These are phyloP conservation scores for Synaphobranchus kaupii DNA, from an alignment of 2,797 vertebrate species.

Conservation along the genomic window DNA sequence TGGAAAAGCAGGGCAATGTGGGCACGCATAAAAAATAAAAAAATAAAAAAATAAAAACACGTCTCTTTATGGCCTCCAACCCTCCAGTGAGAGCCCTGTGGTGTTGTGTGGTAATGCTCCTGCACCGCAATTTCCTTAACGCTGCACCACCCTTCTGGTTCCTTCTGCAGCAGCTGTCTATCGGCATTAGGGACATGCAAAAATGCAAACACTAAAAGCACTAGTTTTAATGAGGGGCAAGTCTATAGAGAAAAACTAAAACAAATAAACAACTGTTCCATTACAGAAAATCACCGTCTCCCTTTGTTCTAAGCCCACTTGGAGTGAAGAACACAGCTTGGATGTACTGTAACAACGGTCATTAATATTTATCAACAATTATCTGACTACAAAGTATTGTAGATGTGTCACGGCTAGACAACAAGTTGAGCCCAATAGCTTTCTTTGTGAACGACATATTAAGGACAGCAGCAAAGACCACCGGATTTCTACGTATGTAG, in stretches of 20 bases:
- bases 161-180: neutral
- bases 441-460: conserved; percentile 61
- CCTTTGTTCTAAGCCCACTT: conserved; percentile 14
- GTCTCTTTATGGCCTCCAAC: neutral
- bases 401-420: conserved; percentile 59
- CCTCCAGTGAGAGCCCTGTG: neutral
- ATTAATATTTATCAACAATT: conserved; percentile 73
- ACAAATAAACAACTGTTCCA: neutral
- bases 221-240: conserved; percentile 10
- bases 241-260: neutral
- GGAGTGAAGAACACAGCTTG: neutral
- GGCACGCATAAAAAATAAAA: conserved; percentile 3
- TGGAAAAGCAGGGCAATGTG: neutral
- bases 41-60: neutral
- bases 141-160: neutral
- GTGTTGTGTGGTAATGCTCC: too few species aligned
- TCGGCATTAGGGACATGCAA: neutral
- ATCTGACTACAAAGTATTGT: conserved; percentile 60
- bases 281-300: neutral
- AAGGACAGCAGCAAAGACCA: conserved; percentile 55
- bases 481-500: conserved; percentile 40
- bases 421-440: conserved; percentile 59
- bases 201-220: neutral
- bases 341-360: conserved; percentile 20
- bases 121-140: neutral